Conservation (phyloP, 2,888 invertebrate species). For the Rhabditophanes sp. region DNA sequence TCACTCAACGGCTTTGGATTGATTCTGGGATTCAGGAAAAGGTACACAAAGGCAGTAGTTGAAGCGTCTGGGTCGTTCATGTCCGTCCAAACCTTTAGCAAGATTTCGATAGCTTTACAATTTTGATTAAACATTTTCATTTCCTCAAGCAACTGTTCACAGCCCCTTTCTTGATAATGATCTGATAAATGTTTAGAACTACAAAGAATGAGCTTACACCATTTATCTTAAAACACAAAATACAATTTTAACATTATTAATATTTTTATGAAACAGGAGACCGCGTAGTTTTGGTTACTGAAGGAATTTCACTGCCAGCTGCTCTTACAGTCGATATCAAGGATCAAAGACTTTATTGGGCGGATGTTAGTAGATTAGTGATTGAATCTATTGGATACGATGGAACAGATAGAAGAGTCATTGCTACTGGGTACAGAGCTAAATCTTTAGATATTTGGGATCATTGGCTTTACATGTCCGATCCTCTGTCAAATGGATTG, state of each 20-base stretch:
- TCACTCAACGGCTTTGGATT: too few species aligned
- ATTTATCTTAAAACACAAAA: not conserved
- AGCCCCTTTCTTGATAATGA: too few species aligned
- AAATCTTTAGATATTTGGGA: slow-evolving; percentile 40
- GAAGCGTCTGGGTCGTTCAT: too few species aligned
- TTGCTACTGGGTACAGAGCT: slow-evolving; percentile 36
- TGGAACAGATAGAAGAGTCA: slow-evolving; percentile 57
- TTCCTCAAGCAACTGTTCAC: too few species aligned
- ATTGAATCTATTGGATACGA: slow-evolving; percentile 79
- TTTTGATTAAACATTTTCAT: too few species aligned
- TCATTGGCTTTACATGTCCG: slow-evolving; percentile 41
- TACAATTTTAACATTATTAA: not conserved
- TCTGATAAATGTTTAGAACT: too few species aligned
- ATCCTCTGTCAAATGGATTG: slow-evolving; percentile 55
- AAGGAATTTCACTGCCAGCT: slow-evolving; percentile 79
- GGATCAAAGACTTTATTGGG: slow-evolving; percentile 72
- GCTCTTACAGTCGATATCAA: slow-evolving; percentile 88
- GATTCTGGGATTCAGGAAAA: too few species aligned
- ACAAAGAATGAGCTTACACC: too few species aligned
- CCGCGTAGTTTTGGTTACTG: slow-evolving; percentile 61
- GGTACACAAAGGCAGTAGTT: too few species aligned
- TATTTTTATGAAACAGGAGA: slow-evolving; percentile 6
- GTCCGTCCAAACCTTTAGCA: too few species aligned
- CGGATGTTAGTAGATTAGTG: slow-evolving; percentile 70
- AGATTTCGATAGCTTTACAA: too few species aligned